Base-by-base conservation (phyloP, 1,140 invertebrate genomes). In the Ylistrum balloti region DNA sequence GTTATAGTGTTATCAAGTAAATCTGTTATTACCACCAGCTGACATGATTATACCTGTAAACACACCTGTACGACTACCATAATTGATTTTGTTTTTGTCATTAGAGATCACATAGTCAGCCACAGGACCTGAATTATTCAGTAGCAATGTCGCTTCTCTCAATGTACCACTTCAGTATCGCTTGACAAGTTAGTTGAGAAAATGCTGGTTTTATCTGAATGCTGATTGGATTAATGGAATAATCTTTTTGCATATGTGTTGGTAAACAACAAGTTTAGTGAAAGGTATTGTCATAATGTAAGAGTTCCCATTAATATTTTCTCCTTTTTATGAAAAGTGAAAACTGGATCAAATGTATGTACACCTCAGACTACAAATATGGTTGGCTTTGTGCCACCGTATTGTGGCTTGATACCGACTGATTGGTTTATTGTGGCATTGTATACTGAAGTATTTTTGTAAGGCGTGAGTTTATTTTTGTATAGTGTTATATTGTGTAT, bases 31-130 rank as follows among this genome's bases (percentile, higher is more conserved):
- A 28, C 56, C 22, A 28, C 56, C 56, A 74, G n/a, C 22, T 74
- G 56, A 74, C 56, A 74, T 74, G 56, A 74, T 28, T 74, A n/a
- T 74, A 74, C 56, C 22, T 28, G 56, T 28, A 28, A 28, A n/a
- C n/a, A 74, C 56, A 74, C 56, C 56, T 74, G n/a, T 17, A 74
- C 2, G 5, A 28, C 17, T n/a, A n/a, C n/a, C 11, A 1, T 74
- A 74, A 74, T 74, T 74, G 56, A 74, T 74, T 74, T 74, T 74
- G 56, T 74, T 74, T 45, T 74, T 74, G 56, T 74, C 20, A 74
- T 74, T 2, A 74, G 56, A 74, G 22, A 10, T 48, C 11, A 13
- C 45, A 74, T 74, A 28, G 56, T n/a, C 56, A 74, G 56, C 56
- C 56, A 17, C 56, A 74, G 22, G 22, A 28, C 56, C 56, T 74